Conservation (phyloP, 2,888 invertebrate species). For the Dysmachus trigonus region DNA sequence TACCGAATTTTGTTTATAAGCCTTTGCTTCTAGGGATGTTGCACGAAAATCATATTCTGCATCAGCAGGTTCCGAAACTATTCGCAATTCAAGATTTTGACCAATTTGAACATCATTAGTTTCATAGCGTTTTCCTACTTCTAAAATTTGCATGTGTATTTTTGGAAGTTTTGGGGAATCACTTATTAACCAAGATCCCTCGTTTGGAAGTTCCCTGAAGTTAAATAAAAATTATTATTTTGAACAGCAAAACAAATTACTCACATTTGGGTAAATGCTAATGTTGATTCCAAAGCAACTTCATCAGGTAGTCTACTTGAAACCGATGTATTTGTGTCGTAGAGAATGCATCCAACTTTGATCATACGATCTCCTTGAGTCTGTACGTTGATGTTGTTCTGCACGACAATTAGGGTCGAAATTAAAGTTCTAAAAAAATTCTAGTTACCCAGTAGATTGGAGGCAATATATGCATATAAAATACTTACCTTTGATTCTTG, state of each 20-base stretch:
- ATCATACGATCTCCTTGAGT: constrained; percentile 85
- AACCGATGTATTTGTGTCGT: constrained; percentile 58
- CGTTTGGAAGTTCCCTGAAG: constrained; percentile 62
- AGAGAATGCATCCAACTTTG: constrained; percentile 80
- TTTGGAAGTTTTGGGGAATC: constrained; percentile 60
- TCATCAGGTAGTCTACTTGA: constrained; percentile 63
- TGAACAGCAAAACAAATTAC: neutral
- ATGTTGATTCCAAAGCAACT: constrained; percentile 68
- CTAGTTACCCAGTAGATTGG: neutral
- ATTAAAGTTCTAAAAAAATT: constrained; percentile 72
- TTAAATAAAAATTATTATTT: neutral
- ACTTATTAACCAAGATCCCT: constrained; percentile 63
- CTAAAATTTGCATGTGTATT: constrained; percentile 70
- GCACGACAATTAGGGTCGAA: constrained; percentile 80
- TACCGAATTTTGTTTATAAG: constrained; percentile 77
- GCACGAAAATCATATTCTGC: constrained; percentile 74
- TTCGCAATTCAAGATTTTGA: constrained; percentile 72
- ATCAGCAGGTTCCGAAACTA: constrained; percentile 69
- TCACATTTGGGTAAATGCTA: constrained; percentile 68
- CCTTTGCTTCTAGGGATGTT: constrained; percentile 82
- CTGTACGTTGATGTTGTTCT: constrained; percentile 85
- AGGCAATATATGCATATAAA: neutral
- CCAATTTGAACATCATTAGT: constrained; percentile 74
- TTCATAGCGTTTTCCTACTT: constrained; percentile 68
- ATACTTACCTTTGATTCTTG: constrained; percentile 57